Evolutionary conservation across 1,140 invertebrate genomes (phyloP).

Genomic region (Dryas iulia): DNA sequence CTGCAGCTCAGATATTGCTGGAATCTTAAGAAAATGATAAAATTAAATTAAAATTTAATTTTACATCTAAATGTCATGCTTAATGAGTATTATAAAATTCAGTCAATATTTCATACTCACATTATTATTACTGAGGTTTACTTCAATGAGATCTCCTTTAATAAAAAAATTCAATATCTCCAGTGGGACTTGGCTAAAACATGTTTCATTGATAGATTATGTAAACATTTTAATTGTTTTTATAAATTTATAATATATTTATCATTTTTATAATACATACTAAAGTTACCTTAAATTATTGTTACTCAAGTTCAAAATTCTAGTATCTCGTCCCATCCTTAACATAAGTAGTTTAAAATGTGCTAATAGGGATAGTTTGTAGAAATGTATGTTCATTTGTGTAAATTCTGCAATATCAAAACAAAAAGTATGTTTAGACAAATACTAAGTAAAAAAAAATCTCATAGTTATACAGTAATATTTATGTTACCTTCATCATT

Average conservation of each 20-base stretch:
- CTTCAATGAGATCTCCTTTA: conserved; percentile 57
- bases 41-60: conserved; percentile 5
- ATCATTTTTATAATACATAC: background rate
- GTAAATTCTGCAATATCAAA: conserved; percentile 52
- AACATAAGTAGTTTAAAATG: conserved; percentile 68
- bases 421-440: background rate
- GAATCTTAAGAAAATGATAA: conserved; percentile 63
- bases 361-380: conserved; percentile 50
- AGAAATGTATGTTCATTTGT: conserved; percentile 57
- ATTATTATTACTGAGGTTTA: conserved; percentile 65
- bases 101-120: conserved; percentile 42
- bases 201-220: conserved; percentile 14
- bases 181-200: conserved; percentile 58
- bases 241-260: conserved; percentile 1
- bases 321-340: conserved; percentile 61
- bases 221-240: conserved; percentile 13
- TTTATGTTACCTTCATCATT: conserved; percentile 55
- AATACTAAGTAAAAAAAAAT: background rate
- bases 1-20: conserved; percentile 49
- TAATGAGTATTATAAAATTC: background rate
- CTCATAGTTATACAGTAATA: background rate
- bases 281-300: conserved; percentile 60
- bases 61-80: background rate
- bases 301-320: conserved; percentile 56
- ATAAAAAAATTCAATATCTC: conserved; percentile 71